phyloP scores from a whole-genome alignment of 2,113 vertebrate species.

The Polypterus senegalus region DNA sequence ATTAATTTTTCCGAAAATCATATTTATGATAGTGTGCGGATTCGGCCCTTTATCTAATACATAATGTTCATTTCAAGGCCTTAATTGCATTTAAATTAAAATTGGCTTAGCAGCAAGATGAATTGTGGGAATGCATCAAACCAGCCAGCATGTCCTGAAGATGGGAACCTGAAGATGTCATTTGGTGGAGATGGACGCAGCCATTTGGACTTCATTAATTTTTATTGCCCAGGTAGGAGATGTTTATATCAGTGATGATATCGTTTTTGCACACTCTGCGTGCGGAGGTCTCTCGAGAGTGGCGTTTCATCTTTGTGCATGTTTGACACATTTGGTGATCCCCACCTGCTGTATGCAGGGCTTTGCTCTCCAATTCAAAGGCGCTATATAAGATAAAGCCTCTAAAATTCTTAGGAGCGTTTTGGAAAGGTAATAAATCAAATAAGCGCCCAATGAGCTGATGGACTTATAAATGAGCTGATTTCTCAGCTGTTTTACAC shows the following conservation, averaged over 20 bases:
- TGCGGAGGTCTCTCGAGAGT: too few species aligned
- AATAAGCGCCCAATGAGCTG: too few species aligned
- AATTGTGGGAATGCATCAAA: conserved; percentile 80
- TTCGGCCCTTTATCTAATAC: conserved; percentile 80
- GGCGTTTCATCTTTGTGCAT: too few species aligned
- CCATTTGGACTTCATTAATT: conserved; percentile 87
- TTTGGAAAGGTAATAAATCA: too few species aligned
- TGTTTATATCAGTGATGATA: conserved; percentile 45
- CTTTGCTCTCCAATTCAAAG: too few species aligned
- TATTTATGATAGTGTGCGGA: conserved; percentile 78
- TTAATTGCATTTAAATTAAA: conserved; percentile 94
- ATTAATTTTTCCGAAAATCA: conserved; percentile 79
- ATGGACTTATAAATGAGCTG: too few species aligned
- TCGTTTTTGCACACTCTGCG: too few species aligned
- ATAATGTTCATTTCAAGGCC: conserved; percentile 86
- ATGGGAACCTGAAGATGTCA: conserved; percentile 80
- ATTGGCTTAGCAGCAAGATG: conserved; percentile 81
- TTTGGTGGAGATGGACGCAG: conserved; percentile 68
- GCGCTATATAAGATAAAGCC: too few species aligned
- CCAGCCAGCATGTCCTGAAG: conserved; percentile 75
- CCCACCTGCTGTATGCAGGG: too few species aligned
- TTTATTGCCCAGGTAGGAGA: conserved; percentile 77
- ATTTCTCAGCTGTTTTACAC: too few species aligned
- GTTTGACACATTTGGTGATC: too few species aligned
- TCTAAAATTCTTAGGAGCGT: too few species aligned